Evolutionary conservation across 2,888 invertebrate genomes (phyloP), one percentile per base, ranked within the genome.

Genomic region (Tinea pellionella): DNA sequence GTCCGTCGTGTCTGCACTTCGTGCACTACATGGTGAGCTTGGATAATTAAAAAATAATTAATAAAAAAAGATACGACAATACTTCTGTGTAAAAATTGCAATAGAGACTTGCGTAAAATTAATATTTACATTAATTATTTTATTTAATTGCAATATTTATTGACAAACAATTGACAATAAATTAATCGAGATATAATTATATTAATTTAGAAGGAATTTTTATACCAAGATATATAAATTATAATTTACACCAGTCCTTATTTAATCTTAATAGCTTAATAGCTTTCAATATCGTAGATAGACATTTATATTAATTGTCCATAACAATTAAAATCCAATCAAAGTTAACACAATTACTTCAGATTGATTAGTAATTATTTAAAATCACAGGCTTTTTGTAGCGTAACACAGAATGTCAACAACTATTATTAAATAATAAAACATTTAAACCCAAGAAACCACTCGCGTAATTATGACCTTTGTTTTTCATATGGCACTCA

Each of bases 21-120:
- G 69, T 69, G 74, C 69, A 63, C 66, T 61, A 65, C 69, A 75
- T 64, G 77, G 68, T 69, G 78, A 69, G 75, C 84, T 84, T 64
- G 4, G 66, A 68, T 60, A 43, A 24, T 24, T 24, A 24, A 61
- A 60, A 32, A 18, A 32, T 29, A 11, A 18, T 53, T 57, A 43
- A 37, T 61, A 61, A 62, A 57, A 37, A 30, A 30, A n/a, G 62
- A 60, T 59, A 30, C 37, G 32, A 59, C 42, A 29, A 29, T 16
- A 57, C 43, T 55, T 9, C 12, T 16, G 43, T 43, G 19, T 24
- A 24, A 24, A 24, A 24, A 24, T 24, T 24, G 24, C 3, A 41
- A n/a, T 37, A 51, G 59, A 30, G 57, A 56, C 62, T 61, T 59
- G 55, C 42, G 32, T n/a, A n/a, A n/a, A n/a, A n/a, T n/a, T n/a